Evolutionary conservation across 2,797 vertebrate genomes (phyloP).

Genomic region (Pitangus sulphuratus): DNA sequence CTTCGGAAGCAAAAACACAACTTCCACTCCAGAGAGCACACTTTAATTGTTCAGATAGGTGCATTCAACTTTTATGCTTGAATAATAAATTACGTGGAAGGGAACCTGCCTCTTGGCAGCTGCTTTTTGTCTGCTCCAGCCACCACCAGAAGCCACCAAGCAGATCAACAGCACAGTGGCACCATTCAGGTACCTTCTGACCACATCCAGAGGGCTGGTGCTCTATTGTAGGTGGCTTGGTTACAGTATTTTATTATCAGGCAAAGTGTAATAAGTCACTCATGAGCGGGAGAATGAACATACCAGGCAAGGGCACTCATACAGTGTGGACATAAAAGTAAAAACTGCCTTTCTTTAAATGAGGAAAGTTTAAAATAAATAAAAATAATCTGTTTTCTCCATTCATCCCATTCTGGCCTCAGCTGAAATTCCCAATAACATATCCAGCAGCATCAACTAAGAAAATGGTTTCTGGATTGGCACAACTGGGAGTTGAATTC

Average conservation of each 20-base stretch:
- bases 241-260: not conserved
- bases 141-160: not conserved
- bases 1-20: not conserved
- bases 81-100: not conserved
- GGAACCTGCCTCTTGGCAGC: not conserved
- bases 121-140: not conserved
- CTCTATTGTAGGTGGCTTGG: not conserved
- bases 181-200: not conserved
- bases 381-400: not conserved
- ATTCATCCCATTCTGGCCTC: not conserved
- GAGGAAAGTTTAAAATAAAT: not conserved
- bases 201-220: not conserved
- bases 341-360: not conserved
- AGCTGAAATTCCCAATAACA: not conserved
- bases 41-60: conserved; percentile 29
- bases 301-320: not conserved
- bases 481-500: not conserved
- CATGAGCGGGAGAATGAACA: not conserved
- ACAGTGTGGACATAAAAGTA: not conserved
- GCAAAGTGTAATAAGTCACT: not conserved
- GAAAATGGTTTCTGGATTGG: not conserved
- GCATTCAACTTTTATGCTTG: not conserved
- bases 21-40: not conserved
- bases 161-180: not conserved
- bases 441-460: not conserved